These are phyloP conservation scores for Mungos mungo DNA, from an alignment of 2,113 vertebrate genomes.

Conservation along the genomic window DNA sequence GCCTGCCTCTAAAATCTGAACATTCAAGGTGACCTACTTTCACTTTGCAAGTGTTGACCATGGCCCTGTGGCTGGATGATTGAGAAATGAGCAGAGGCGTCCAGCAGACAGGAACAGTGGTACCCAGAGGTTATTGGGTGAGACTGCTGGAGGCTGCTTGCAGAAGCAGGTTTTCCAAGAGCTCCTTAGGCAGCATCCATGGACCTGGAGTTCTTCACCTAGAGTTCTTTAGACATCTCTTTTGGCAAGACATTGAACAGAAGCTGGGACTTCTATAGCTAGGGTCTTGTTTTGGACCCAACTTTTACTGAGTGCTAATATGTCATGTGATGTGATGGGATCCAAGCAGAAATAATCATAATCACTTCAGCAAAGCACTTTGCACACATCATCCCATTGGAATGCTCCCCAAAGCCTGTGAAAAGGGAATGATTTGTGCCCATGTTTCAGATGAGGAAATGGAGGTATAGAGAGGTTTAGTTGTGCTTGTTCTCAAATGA, in stretches of 20 bases:
- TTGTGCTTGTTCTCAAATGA: neutral
- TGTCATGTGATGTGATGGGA: neutral
- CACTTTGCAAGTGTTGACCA: neutral
- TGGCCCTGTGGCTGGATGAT: neutral
- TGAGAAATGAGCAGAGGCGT: neutral
- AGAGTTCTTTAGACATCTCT: neutral
- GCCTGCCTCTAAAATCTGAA: constrained; percentile 40
- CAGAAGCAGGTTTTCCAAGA: neutral
- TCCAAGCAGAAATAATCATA: neutral
- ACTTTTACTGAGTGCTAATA: neutral
- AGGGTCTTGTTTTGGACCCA: neutral
- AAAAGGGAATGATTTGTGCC: neutral
- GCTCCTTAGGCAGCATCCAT: neutral
- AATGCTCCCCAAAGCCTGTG: neutral
- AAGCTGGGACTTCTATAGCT: neutral
- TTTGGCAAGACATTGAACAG: neutral
- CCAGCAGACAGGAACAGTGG: neutral
- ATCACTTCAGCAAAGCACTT: neutral
- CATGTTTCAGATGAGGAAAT: constrained; percentile 1
- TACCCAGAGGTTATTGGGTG: neutral
- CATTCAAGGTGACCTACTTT: constrained; percentile 60
- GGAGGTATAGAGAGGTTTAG: neutral
- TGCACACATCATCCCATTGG: neutral
- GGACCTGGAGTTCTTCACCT: neutral
- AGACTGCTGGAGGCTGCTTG: neutral